Evolutionary conservation across 2,888 invertebrate genomes (phyloP).

Genomic region (Andrena bicolor): DNA sequence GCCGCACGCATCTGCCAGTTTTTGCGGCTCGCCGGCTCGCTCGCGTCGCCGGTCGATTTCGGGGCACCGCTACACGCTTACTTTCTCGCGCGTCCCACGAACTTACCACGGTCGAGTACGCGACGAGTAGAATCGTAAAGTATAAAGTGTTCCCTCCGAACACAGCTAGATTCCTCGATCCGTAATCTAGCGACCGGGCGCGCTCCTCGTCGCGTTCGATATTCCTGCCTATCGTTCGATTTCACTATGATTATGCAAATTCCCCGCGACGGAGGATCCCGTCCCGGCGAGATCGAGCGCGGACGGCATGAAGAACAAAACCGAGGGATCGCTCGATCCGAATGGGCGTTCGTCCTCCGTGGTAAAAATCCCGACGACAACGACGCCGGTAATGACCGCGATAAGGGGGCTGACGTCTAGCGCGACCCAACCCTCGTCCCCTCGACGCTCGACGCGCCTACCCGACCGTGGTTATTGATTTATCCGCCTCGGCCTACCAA

Average conservation of each 20-base stretch:
- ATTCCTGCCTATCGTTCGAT: background rate
- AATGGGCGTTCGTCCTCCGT: slow-evolving; percentile 37
- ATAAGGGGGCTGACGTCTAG: slow-evolving; percentile 53
- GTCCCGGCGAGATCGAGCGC: background rate
- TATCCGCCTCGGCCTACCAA: slow-evolving; percentile 62
- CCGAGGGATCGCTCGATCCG: slow-evolving; percentile 5
- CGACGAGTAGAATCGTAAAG: background rate
- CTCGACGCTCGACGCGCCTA: slow-evolving; percentile 23
- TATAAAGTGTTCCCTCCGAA: background rate
- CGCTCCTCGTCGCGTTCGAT: background rate
- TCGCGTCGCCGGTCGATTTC: slow-evolving; percentile 56
- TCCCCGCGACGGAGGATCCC: background rate
- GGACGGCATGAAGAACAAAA: slow-evolving; percentile 5
- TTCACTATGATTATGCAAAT: slow-evolving; percentile 21
- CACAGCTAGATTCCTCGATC: background rate
- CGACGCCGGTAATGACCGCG: slow-evolving; percentile 52
- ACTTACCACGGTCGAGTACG: background rate
- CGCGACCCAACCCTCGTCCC: slow-evolving; percentile 38
- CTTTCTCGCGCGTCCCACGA: slow-evolving; percentile 44
- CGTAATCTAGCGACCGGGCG: background rate
- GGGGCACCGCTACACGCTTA: slow-evolving; percentile 30
- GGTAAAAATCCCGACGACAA: slow-evolving; percentile 46
- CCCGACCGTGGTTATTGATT: slow-evolving; percentile 69
- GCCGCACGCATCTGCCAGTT: slow-evolving; percentile 69
- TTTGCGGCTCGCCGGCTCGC: slow-evolving; percentile 48